Conservation (phyloP, 1,140 invertebrate genomes). For the Pygmarrhopalites habei region DNA sequence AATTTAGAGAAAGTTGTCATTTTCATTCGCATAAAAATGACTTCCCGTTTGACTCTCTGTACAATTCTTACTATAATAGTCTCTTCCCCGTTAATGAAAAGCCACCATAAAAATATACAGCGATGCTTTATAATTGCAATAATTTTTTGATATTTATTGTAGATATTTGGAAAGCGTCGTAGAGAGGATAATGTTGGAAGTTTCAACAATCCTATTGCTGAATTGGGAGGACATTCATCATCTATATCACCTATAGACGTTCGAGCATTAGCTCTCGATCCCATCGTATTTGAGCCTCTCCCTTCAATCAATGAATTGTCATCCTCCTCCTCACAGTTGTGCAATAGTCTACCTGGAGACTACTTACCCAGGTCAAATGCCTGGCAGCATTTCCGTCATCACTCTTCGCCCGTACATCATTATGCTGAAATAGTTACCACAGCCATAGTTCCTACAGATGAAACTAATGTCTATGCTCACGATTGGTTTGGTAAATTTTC, state of each 20-base stretch:
- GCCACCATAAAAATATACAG: not conserved
- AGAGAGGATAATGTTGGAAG: not conserved
- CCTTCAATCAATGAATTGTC: conserved; percentile 29
- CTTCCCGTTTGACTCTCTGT: too few relatives aligned
- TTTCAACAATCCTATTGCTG: conserved; percentile 9
- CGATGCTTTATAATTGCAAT: not conserved
- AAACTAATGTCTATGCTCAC: conserved; percentile 40
- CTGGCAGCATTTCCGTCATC: conserved; percentile 23
- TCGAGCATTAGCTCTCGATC: conserved; percentile 33
- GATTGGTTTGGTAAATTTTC: conserved; percentile 47
- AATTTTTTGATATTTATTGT: too few relatives aligned
- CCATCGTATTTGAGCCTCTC: conserved; percentile 37
- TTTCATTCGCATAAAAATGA: too few relatives aligned
- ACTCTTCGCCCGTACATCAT: too few relatives aligned
- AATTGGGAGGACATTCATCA: not conserved
- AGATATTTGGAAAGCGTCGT: conserved; percentile 7
- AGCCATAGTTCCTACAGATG: conserved; percentile 20
- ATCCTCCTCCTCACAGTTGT: not conserved
- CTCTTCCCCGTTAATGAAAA: too few relatives aligned
- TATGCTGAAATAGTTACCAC: too few relatives aligned
- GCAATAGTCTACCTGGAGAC: not conserved
- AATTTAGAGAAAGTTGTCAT: too few relatives aligned
- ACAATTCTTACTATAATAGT: too few relatives aligned
- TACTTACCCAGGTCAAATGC: not conserved
- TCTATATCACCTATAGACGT: conserved; percentile 34